Base-by-base conservation (phyloP, 1,140 invertebrate genomes). In the Cataglyphis hispanica region DNA sequence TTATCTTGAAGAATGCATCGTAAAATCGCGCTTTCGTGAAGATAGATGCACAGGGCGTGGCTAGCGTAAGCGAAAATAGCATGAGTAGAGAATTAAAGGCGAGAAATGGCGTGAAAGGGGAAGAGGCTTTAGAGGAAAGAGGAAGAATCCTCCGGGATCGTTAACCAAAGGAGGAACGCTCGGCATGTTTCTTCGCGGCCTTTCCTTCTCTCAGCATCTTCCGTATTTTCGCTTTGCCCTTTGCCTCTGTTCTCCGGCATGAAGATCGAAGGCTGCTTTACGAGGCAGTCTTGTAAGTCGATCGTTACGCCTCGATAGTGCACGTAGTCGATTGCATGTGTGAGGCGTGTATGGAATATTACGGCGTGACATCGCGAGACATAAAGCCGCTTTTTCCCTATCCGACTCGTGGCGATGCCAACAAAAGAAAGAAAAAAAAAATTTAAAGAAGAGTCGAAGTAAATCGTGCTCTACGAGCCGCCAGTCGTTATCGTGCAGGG, bases 221-320 rank as follows among this genome's bases (percentile, higher is more conserved):
- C 25, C 70, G 50, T 66, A 76, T 64, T 78, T 64, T 78, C 31
- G 16, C 58, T 0, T 77, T 75, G 27, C 60, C 40, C 69, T 64
- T 64, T 58, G n/a, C 81, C 19, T 64, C 81, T 63, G 40, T 37
- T 40, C 74, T 46, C 40, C 43, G 16, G 13, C 58, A n/a, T 22
- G 72, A 76, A 53, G 74, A 84, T 84, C 74, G 74, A 84, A 76
- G 61, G 16, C 34, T 72, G 53, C 78, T 83, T 83, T 74, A 83
- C 67, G 67, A 74, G 67, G n/a, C 78, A 37, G 37, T 72, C 67
- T 72, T 46, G 67, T 61, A 83, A 83, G 53, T 83, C 67, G 53
- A 72, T 72, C 78, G 67, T 83, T 61, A 74, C 34, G 40, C 34
- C 53, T 43, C 67, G 78, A 72, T 72, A 83, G 37, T 43, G 19